A percentile compares a stretch with the other conserved stretches of the same genome.
Conservation (phyloP, 2,797 vertebrate genomes). For the Arctocebus calabarensis region DNA sequence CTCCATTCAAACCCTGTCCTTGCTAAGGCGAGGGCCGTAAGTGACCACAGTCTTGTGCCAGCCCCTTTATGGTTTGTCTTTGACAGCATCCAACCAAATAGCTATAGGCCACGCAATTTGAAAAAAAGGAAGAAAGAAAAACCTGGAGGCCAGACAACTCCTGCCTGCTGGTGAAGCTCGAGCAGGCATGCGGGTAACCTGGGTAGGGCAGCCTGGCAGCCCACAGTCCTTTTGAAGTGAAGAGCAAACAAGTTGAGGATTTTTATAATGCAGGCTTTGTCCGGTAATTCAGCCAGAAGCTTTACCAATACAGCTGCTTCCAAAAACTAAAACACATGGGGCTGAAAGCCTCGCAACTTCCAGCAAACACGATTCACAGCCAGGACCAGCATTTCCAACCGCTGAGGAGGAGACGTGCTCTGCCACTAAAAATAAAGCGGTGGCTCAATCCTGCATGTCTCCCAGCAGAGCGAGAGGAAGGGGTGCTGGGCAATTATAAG, state of each 20-base stretch:
- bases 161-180: slow-evolving; percentile 56
- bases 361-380: slow-evolving; percentile 79
- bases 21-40: slow-evolving; percentile 37
- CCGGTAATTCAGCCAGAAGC: slow-evolving; percentile 67
- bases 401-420: slow-evolving; percentile 58
- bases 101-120: slow-evolving; percentile 50
- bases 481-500: slow-evolving; percentile 41
- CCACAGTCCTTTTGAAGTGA: slow-evolving; percentile 73
- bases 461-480: slow-evolving; percentile 73
- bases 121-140: slow-evolving; percentile 38
- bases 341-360: slow-evolving; percentile 56
- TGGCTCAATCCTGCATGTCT: background rate
- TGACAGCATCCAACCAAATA: slow-evolving; percentile 65
- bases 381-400: slow-evolving; percentile 74
- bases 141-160: slow-evolving; percentile 26
- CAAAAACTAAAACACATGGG: slow-evolving; percentile 78
- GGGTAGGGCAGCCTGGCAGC: slow-evolving; percentile 67
- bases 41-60: slow-evolving; percentile 54
- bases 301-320: slow-evolving; percentile 81
- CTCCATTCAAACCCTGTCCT: slow-evolving; percentile 60
- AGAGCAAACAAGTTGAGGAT: slow-evolving; percentile 75
- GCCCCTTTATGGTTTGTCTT: slow-evolving; percentile 69
- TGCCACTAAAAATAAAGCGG: slow-evolving; percentile 75
- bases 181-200: slow-evolving; percentile 52
- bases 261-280: slow-evolving; percentile 77